Conservation (phyloP, 1,140 invertebrate species). For the Bombus turneri region DNA sequence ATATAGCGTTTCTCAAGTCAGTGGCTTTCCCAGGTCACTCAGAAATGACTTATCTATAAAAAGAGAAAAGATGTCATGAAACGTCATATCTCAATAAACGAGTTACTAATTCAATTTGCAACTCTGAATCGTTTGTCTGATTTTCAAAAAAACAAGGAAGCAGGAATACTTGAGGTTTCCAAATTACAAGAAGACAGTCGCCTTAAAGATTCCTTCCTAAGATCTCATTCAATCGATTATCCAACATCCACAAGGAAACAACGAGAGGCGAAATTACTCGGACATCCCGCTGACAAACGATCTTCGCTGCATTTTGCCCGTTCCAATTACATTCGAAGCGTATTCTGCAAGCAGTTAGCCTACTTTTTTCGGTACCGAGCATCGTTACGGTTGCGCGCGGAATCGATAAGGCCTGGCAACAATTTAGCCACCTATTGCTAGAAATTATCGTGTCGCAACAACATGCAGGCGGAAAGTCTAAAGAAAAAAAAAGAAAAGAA, state of each 20-base stretch:
- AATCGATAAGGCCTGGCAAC: constrained; percentile 30
- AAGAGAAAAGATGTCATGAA: no score
- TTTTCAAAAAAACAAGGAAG: no score
- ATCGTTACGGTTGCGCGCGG: not conserved
- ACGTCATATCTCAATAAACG: no score
- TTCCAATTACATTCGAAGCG: not conserved
- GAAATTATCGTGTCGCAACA: constrained; percentile 22
- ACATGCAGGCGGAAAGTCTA: not conserved
- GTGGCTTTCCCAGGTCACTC: no score
- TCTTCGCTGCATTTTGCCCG: not conserved
- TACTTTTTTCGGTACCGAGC: constrained; percentile 23
- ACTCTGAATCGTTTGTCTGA: not conserved
- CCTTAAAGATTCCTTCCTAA: no score
- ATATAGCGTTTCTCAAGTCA: no score
- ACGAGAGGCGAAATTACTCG: not conserved
- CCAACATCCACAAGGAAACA: not conserved
- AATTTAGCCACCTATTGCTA: constrained; percentile 24
- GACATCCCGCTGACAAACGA: not conserved
- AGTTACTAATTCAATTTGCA: no score
- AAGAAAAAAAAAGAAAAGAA: not conserved
- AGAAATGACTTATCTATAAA: no score
- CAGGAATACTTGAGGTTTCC: not conserved
- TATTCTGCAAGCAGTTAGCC: constrained; percentile 37
- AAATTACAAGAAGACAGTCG: not conserved
- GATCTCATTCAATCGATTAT: not conserved